Evolutionary conservation across 2,797 vertebrate genomes (phyloP).

Genomic region (Petrocephalus schoutedeni): DNA sequence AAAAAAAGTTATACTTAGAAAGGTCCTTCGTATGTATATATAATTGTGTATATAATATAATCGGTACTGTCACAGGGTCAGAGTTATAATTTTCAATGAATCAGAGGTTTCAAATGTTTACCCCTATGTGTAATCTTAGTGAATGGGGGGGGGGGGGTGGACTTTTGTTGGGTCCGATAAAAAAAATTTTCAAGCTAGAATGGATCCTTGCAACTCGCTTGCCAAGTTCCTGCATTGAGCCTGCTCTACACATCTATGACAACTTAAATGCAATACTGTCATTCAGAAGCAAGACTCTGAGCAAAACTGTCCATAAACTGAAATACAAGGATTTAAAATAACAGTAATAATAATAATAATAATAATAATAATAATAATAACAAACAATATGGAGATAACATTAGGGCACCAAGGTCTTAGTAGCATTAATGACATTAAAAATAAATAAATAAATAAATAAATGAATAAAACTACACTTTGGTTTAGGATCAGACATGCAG

Average conservation of each 20-base stretch:
- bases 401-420: slow-evolving; percentile 30
- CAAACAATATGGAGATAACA: slow-evolving; percentile 24
- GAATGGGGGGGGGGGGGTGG: slow-evolving; percentile 10
- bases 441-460: background rate
- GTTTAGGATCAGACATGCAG: slow-evolving; percentile 62
- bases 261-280: slow-evolving; percentile 24
- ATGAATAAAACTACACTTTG: slow-evolving; percentile 48
- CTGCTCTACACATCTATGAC: background rate
- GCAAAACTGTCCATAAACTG: slow-evolving; percentile 24
- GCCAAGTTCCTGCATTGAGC: background rate
- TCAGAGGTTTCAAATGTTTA: background rate
- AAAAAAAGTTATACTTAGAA: background rate
- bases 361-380: slow-evolving; percentile 24
- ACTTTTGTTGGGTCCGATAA: background rate
- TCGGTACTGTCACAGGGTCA: background rate
- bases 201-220: background rate
- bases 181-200: background rate
- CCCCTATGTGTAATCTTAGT: background rate
- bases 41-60: background rate
- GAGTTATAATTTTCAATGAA: background rate
- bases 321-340: slow-evolving; percentile 26
- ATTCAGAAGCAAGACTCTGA: slow-evolving; percentile 34
- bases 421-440: slow-evolving; percentile 44
- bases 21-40: background rate
- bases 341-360: slow-evolving; percentile 16